Evolutionary conservation across 2,797 vertebrate genomes (phyloP).

Genomic region (Myotis myotis): DNA sequence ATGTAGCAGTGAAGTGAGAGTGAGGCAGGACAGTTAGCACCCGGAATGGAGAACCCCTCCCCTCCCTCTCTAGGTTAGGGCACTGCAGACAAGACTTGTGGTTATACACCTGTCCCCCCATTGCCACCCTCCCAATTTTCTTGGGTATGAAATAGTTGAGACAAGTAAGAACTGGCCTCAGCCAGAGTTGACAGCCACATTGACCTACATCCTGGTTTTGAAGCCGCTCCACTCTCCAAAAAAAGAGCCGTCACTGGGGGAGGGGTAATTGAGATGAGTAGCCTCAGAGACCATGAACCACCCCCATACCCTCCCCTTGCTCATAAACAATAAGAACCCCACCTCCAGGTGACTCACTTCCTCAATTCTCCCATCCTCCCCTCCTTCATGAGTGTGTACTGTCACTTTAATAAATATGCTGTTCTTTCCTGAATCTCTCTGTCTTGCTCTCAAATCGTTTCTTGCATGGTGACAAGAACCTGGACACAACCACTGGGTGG

Average conservation of each 20-base stretch:
- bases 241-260: background rate
- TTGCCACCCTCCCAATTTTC: background rate
- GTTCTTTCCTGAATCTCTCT: background rate
- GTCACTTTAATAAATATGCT: background rate
- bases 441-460: background rate
- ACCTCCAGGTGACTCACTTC: background rate
- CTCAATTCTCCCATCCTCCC: background rate
- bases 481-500: background rate
- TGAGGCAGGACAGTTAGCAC: background rate
- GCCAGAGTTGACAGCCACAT: background rate
- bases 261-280: background rate
- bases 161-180: background rate
- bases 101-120: background rate
- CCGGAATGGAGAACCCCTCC: background rate
- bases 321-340: background rate
- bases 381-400: background rate
- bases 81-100: background rate
- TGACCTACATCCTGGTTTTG: background rate
- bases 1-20: background rate
- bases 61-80: background rate
- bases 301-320: background rate
- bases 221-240: background rate
- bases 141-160: background rate
- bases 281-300: background rate
- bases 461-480: background rate